Evolutionary conservation across 2,797 vertebrate species (phyloP).

Genomic region (Enteromius paludinosus): DNA sequence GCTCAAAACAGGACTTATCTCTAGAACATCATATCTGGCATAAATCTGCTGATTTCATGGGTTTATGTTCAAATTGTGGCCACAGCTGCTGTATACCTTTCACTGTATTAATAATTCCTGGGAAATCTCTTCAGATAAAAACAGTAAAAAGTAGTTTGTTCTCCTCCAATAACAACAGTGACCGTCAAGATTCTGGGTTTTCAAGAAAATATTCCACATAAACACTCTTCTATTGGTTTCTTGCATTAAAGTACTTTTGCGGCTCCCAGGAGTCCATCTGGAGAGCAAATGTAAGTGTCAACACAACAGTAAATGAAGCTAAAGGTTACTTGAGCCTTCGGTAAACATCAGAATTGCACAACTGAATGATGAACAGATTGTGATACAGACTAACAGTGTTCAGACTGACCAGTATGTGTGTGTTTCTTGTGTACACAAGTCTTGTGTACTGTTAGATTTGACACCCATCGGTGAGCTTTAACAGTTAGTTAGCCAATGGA

Average conservation of each 20-base stretch:
- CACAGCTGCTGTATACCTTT: not conserved
- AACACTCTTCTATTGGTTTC: not conserved
- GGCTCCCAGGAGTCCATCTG: not conserved
- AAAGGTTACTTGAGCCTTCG: constrained; percentile 5
- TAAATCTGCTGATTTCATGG: not conserved
- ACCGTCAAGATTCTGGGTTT: not conserved
- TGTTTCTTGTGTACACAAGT: too few relatives aligned
- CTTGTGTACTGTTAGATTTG: not conserved
- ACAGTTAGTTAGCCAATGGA: not conserved
- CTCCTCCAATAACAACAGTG: not conserved
- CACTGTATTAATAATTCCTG: not conserved
- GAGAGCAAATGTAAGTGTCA: constrained; percentile 5
- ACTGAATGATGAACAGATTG: not conserved
- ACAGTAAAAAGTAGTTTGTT: not conserved
- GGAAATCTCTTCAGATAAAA: not conserved
- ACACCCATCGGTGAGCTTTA: not conserved
- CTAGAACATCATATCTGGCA: not conserved
- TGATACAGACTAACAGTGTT: not conserved
- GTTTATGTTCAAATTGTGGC: not conserved
- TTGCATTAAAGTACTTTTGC: not conserved
- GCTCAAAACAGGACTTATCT: not conserved
- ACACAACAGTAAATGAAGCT: constrained; percentile 3
- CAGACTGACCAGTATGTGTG: not conserved
- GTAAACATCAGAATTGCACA: constrained; percentile 34
- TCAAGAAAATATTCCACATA: not conserved